Evolutionary conservation across 2,888 invertebrate species (phyloP).

Genomic region (Entomobrya multifasciata): DNA sequence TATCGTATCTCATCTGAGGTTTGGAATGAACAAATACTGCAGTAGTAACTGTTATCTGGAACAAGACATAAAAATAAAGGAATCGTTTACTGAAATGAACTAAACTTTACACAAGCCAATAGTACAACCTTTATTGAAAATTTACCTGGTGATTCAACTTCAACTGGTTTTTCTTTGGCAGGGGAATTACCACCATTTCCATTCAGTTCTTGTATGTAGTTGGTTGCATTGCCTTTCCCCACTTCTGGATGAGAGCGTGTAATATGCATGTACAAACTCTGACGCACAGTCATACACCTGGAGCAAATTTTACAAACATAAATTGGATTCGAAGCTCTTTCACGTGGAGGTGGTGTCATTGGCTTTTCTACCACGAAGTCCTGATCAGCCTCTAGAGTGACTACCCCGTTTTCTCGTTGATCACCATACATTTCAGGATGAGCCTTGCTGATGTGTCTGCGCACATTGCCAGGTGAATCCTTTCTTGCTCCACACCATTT

Average conservation of each 20-base stretch:
- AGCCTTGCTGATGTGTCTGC: conserved; percentile 35
- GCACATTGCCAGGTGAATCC: conserved; percentile 20
- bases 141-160: neutral
- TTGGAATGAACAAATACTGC: conserved; percentile 30
- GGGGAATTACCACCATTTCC: neutral
- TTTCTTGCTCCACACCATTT: conserved; percentile 38
- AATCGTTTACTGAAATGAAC: neutral
- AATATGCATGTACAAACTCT: conserved; percentile 19
- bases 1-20: conserved; percentile 53
- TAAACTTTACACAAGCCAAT: neutral
- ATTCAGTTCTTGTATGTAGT: conserved; percentile 29
- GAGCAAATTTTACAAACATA: conserved; percentile 46
- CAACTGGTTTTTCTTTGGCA: neutral
- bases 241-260: conserved; percentile 12
- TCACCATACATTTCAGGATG: conserved; percentile 17
- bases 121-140: too few relatives aligned
- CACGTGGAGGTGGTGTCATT: neutral
- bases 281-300: neutral
- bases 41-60: conserved; percentile 31
- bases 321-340: neutral
- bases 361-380: neutral
- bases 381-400: neutral
- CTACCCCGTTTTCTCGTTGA: neutral
- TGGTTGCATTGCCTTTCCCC: neutral
- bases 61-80: neutral